A percentile compares a stretch with the other conserved stretches of the same genome.
Evolutionary conservation across 2,113 vertebrate genomes (phyloP).

Genomic region (Bambusicola thoracicus): DNA sequence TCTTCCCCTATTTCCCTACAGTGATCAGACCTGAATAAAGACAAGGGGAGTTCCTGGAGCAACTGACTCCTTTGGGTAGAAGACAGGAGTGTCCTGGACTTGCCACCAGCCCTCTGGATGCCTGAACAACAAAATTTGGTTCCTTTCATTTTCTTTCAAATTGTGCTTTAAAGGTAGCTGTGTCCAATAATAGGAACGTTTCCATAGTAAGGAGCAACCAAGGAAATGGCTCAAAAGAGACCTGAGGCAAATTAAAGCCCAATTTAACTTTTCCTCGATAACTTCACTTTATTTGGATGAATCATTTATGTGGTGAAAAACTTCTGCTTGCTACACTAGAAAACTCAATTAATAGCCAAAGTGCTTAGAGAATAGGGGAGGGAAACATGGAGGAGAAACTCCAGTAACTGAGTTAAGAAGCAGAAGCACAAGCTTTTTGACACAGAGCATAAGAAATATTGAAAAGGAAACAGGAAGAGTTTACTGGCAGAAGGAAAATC

Average conservation of each 20-base stretch:
- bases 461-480: not conserved
- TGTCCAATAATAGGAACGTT: slow-evolving; percentile 12
- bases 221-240: slow-evolving; percentile 63
- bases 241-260: slow-evolving; percentile 77
- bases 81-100: not conserved
- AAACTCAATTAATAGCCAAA: slow-evolving; percentile 69
- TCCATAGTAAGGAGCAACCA: slow-evolving; percentile 19
- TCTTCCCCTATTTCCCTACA: not conserved
- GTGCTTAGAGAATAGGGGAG: slow-evolving; percentile 45
- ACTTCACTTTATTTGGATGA: slow-evolving; percentile 77
- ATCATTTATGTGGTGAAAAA: slow-evolving; percentile 76
- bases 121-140: not conserved
- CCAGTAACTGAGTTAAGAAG: slow-evolving; percentile 34
- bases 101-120: not conserved
- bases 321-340: slow-evolving; percentile 64
- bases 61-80: not conserved
- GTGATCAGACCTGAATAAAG: not conserved
- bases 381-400: slow-evolving; percentile 21
- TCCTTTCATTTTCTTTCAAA: slow-evolving; percentile 22
- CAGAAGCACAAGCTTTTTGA: slow-evolving; percentile 59
- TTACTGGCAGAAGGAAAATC: not conserved
- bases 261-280: slow-evolving; percentile 77
- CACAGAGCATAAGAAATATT: not conserved
- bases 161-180: slow-evolving; percentile 29
- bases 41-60: not conserved